Conservation (phyloP, 2,113 vertebrate species). For the Dicerorhinus sumatrensis region DNA sequence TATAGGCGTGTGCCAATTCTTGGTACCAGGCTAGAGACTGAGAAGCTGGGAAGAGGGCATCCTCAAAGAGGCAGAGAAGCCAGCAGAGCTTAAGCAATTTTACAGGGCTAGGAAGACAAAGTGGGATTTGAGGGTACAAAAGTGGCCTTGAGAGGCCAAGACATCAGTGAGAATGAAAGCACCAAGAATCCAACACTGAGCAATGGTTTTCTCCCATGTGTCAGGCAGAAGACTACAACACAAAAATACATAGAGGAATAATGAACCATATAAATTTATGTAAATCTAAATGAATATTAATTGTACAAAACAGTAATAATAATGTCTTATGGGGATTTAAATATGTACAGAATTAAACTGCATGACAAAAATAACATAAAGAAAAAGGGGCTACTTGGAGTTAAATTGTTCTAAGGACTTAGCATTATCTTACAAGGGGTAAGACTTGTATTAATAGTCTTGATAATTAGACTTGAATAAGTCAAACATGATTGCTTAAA, state of each 20-base stretch:
- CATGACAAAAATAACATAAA: background rate
- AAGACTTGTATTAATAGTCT: too few relatives aligned
- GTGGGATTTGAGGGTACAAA: background rate
- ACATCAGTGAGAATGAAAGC: background rate
- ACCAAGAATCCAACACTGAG: background rate
- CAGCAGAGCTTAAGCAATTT: background rate
- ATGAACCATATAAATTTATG: background rate
- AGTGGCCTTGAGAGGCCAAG: background rate
- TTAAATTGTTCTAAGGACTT: background rate
- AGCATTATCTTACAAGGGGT: background rate
- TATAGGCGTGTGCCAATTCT: background rate
- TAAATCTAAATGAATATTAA: background rate
- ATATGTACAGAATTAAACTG: background rate
- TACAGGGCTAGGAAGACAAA: background rate
- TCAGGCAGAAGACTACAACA: background rate
- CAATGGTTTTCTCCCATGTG: background rate
- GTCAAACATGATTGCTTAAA: background rate
- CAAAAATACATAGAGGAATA: background rate
- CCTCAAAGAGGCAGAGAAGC: background rate
- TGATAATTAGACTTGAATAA: background rate
- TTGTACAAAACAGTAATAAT: background rate
- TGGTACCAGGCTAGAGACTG: background rate
- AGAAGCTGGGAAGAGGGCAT: background rate
- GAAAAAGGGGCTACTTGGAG: background rate
- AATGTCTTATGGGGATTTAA: background rate